Evolutionary conservation across 2,888 invertebrate species (phyloP), one percentile per base, ranked within the genome.

Genomic region (Gnatocerus cornutus): DNA sequence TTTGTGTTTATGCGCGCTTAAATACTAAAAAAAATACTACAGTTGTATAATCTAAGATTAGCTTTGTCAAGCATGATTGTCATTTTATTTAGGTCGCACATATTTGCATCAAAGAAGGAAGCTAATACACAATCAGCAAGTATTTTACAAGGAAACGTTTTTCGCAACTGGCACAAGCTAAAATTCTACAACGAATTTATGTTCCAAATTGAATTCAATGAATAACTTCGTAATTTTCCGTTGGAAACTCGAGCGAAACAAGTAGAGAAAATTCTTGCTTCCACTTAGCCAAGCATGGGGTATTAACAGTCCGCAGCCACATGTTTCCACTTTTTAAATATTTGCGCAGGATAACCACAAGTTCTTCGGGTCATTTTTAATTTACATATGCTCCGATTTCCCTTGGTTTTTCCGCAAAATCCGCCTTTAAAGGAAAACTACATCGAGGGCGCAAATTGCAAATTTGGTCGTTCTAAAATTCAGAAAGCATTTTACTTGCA

Each of bases 401-500:
- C 21, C 21, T 21, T 21, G 21, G 21, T 21, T 21, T 21, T 21
- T 21, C 21, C 21, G 21, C 21, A 21, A 21, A 21, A 21, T 21
- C 21, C 21, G 21, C 21, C 21, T 4, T 21, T 21, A 21, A 21
- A 21, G 21, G 33, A 33, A 33, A 33, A 33, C 33, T 33, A 45
- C 41, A 63, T 64, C 53, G 53, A 45, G 29, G 33, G 64, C 48
- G 65, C 55, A 73, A 73, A 75, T 75, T 76, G 72, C 73, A 71
- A 73, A 75, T 74, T 75, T 68, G 68, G 56, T 43, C 70, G 66
- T 70, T 73, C 73, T 74, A 76, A 76, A 76, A 75, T 75, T 74
- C 73, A 71, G 73, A 74, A 71, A 73, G 76, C 73, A 75, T 72
- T 75, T 74, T 73, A 64, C 69, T 69, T 67, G 70, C 69, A 76